These are phyloP conservation scores for Drosophila nr. medialis DNA, from an alignment of 2,888 invertebrate species.

Conservation along the genomic window DNA sequence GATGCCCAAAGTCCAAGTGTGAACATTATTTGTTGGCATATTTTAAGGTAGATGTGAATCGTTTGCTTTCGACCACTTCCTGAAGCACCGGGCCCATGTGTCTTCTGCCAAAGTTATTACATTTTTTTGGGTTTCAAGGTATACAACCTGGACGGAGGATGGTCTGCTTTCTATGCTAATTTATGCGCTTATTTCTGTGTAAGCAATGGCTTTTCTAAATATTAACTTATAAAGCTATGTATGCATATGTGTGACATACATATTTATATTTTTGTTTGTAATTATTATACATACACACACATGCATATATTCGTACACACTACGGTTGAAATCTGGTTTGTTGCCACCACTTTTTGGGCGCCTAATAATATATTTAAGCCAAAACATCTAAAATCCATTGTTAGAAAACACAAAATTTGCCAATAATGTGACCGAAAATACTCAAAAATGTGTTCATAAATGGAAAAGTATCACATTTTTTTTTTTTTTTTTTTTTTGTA, in stretches of 20 bases:
- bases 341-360: not conserved
- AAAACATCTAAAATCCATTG: not conserved
- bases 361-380: slow-evolving; percentile 9
- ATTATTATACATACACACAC: not conserved
- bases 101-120: slow-evolving; percentile 12
- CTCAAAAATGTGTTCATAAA: slow-evolving; percentile 4
- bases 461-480: not conserved
- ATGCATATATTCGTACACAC: not conserved
- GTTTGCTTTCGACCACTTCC: slow-evolving; percentile 20
- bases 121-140: not conserved
- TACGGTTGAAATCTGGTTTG: too few species aligned
- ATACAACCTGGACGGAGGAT: not conserved
- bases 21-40: slow-evolving; percentile 68
- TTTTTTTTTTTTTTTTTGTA: slow-evolving; percentile 7
- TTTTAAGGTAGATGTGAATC: slow-evolving; percentile 56
- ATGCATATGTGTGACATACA: not conserved
- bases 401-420: slow-evolving; percentile 9
- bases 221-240: not conserved
- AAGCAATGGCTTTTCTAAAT: slow-evolving; percentile 7
- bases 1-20: slow-evolving; percentile 62
- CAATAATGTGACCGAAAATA: slow-evolving; percentile 20
- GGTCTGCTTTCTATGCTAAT: not conserved
- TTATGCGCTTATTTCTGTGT: slow-evolving; percentile 1
- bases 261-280: not conserved
- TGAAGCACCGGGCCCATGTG: slow-evolving; percentile 41